These are phyloP conservation scores for Resseliella maxima DNA, from an alignment of 2,888 invertebrate genomes.

Conservation along the genomic window DNA sequence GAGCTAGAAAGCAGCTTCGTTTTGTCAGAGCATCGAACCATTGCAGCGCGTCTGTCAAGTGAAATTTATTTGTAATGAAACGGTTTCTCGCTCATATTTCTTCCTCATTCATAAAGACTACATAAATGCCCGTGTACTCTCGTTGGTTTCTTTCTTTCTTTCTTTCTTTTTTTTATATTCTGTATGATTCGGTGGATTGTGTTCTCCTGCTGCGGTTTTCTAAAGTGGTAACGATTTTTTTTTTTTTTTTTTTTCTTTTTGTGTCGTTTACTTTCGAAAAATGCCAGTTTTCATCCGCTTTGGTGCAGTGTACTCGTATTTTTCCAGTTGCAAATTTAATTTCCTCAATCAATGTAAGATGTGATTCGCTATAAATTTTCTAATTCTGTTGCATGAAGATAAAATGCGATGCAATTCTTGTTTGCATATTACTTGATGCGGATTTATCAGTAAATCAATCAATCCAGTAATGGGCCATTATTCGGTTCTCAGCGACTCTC, in stretches of 20 bases:
- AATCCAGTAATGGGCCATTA: slow-evolving; percentile 41
- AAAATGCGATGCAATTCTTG: not conserved
- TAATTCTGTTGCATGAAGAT: not conserved
- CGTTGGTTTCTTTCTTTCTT: not conserved
- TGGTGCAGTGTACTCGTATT: not conserved
- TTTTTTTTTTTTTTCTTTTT: not conserved
- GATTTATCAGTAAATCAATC: slow-evolving; percentile 6
- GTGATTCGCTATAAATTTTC: not conserved
- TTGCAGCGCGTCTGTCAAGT: not conserved
- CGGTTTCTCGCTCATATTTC: slow-evolving; percentile 14
- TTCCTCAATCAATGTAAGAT: not conserved
- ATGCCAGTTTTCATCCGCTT: slow-evolving; percentile 38
- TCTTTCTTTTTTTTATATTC: too few relatives aligned
- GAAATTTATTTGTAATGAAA: slow-evolving; percentile 42
- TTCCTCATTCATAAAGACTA: slow-evolving; percentile 24
- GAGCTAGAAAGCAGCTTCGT: slow-evolving; percentile 43
- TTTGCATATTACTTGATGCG: not conserved
- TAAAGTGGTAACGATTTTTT: not conserved
- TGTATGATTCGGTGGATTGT: not conserved
- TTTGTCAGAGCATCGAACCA: not conserved
- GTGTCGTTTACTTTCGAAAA: slow-evolving; percentile 42
- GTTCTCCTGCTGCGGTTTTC: slow-evolving; percentile 40
- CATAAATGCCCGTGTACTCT: not conserved
- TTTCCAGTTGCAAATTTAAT: not conserved
- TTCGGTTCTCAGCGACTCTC: slow-evolving; percentile 26